Percentiles rank a stretch among this genome's conserved stretches.
These are phyloP conservation scores for Hippocampus abdominalis DNA, from an alignment of 2,113 vertebrate genomes.

Conservation along the genomic window DNA sequence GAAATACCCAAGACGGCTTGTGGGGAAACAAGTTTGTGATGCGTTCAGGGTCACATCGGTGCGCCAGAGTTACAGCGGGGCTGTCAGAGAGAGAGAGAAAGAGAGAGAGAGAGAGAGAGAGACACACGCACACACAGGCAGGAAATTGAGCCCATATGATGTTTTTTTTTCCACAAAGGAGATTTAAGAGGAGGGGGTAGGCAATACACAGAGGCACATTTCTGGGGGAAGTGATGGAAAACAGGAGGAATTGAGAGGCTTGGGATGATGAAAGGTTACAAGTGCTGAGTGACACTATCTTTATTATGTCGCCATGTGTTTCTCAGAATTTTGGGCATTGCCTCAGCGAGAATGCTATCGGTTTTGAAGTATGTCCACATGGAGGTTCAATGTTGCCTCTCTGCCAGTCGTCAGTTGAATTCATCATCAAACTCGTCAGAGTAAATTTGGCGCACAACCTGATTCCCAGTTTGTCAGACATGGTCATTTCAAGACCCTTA, in stretches of 20 bases:
- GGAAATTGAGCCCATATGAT: conserved; percentile 77
- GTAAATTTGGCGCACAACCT: neutral
- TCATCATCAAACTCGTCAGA: neutral
- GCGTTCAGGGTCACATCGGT: conserved; percentile 13
- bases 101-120: conserved; percentile 56
- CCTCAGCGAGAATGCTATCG: neutral
- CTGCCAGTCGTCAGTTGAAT: neutral
- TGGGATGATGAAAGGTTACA: conserved; percentile 27
- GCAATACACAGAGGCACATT: conserved; percentile 41
- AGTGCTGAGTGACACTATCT: conserved; percentile 44
- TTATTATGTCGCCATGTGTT: conserved; percentile 10
- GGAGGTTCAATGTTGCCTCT: neutral
- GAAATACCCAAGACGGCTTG: conserved; percentile 6
- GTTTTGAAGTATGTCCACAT: neutral
- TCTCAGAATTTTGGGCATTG: neutral
- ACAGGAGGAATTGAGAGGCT: conserved; percentile 53
- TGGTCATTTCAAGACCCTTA: too few relatives aligned
- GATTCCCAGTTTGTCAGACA: too few relatives aligned
- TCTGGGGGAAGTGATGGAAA: conserved; percentile 69
- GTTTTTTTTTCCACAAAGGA: conserved; percentile 68
- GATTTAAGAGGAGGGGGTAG: conserved; percentile 60
- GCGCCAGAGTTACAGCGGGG: conserved; percentile 52
- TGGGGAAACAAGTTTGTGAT: neutral
- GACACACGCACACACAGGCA: conserved; percentile 62
- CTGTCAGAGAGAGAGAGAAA: conserved; percentile 56